Conservation (phyloP, 2,113 vertebrate species). For the Leuciscus idus region DNA sequence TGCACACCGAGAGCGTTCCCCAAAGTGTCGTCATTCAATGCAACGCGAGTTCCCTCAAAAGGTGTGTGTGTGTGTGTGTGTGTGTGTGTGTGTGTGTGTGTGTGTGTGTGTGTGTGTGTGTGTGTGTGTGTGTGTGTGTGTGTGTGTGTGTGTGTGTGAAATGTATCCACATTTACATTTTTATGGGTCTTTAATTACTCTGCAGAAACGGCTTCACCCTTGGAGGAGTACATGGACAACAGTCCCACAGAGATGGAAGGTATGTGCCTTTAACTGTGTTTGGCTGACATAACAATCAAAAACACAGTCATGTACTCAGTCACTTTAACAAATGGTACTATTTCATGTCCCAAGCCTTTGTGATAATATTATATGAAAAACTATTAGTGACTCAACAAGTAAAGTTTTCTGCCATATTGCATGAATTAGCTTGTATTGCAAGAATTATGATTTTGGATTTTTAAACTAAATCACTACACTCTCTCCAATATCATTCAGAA, state of each 20-base stretch:
- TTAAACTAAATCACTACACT: background rate
- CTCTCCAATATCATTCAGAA: background rate
- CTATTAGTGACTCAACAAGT: background rate
- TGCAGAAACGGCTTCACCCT: background rate
- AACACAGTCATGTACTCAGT: background rate
- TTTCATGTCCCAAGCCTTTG: background rate
- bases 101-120: background rate
- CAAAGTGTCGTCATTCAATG: no score
- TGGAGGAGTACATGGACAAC: slow-evolving; percentile 9
- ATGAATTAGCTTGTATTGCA: background rate
- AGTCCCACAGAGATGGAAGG: background rate
- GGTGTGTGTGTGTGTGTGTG: background rate
- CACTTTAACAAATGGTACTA: background rate
- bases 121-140: background rate
- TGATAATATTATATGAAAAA: background rate
- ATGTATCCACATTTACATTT: background rate
- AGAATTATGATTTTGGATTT: background rate
- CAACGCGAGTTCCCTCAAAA: no score
- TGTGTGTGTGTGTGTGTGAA: background rate
- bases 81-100: background rate
- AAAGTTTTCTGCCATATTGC: background rate
- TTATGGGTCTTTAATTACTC: background rate
- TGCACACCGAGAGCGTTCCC: no score
- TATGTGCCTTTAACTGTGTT: background rate
- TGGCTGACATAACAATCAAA: background rate